Evolutionary conservation across 1,140 invertebrate species (phyloP).

Genomic region (Littorina saxatilis): DNA sequence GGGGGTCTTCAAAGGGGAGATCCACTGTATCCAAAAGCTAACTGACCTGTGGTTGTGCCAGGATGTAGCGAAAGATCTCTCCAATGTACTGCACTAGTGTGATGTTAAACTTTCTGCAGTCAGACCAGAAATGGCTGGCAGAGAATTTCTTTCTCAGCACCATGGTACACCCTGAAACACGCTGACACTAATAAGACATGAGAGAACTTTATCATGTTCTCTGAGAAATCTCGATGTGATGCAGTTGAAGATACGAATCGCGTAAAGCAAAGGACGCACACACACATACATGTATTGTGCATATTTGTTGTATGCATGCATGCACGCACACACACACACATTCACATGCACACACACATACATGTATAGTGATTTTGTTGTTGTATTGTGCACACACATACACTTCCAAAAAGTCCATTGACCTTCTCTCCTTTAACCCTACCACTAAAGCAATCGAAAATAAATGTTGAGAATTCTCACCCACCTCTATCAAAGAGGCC

Average conservation of each 20-base stretch:
- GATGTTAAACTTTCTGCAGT: constrained; percentile 62
- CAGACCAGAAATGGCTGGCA: constrained; percentile 66
- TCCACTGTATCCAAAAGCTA: too few species aligned
- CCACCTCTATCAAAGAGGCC: constrained; percentile 34
- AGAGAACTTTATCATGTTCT: too few species aligned
- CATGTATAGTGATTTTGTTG: not conserved
- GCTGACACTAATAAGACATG: not conserved
- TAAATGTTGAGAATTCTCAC: constrained; percentile 57
- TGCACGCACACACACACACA: not conserved
- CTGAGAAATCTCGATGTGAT: too few species aligned
- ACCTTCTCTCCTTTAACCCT: constrained; percentile 74
- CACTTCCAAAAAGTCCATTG: not conserved
- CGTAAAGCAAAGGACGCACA: constrained; percentile 25
- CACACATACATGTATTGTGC: too few species aligned
- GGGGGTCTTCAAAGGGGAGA: too few species aligned
- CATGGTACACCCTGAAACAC: constrained; percentile 62
- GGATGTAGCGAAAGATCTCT: constrained; percentile 96
- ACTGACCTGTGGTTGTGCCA: constrained; percentile 79
- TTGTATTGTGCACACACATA: not conserved
- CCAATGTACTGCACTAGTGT: constrained; percentile 89
- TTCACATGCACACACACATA: constrained; percentile 8
- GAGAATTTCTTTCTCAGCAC: constrained; percentile 67
- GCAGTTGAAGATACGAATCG: too few species aligned
- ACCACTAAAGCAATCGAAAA: constrained; percentile 74
- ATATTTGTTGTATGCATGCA: not conserved